Evolutionary conservation across 2,888 invertebrate genomes (phyloP).

Genomic region (Drosophila longiperda): DNA sequence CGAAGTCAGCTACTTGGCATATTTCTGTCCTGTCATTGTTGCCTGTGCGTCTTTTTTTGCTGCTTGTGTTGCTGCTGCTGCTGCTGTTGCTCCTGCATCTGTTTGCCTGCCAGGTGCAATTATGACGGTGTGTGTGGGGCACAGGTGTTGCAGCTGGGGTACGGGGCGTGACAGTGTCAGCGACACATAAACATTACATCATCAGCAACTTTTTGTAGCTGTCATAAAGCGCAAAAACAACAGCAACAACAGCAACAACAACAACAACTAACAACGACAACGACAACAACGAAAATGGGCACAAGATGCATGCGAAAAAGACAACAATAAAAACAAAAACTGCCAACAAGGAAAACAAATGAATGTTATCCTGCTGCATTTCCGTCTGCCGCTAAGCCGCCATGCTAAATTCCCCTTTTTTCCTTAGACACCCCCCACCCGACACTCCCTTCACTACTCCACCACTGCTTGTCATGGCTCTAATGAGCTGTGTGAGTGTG

Average conservation of each 20-base stretch:
- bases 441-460: not conserved
- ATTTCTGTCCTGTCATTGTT: slow-evolving; percentile 78
- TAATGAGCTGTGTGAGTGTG: slow-evolving; percentile 69
- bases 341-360: slow-evolving; percentile 67
- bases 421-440: not conserved
- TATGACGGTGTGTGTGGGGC: slow-evolving; percentile 57
- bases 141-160: slow-evolving; percentile 1
- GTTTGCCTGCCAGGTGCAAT: slow-evolving; percentile 79
- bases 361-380: slow-evolving; percentile 75
- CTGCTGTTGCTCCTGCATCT: slow-evolving; percentile 46
- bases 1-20: slow-evolving; percentile 74
- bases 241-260: slow-evolving; percentile 31
- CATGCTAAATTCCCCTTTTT: slow-evolving; percentile 65
- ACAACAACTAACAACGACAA: slow-evolving; percentile 31
- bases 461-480: slow-evolving; percentile 54
- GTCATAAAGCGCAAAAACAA: slow-evolving; percentile 67
- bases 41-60: slow-evolving; percentile 69
- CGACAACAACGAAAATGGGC: slow-evolving; percentile 25
- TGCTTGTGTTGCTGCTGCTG: slow-evolving; percentile 44
- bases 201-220: slow-evolving; percentile 78
- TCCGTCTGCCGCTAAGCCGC: slow-evolving; percentile 76
- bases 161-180: slow-evolving; percentile 63
- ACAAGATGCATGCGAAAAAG: slow-evolving; percentile 57
- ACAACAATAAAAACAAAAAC: slow-evolving; percentile 40
- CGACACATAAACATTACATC: slow-evolving; percentile 79